Base-by-base conservation (phyloP, 2,888 invertebrate genomes). In the Metalampra italica region DNA sequence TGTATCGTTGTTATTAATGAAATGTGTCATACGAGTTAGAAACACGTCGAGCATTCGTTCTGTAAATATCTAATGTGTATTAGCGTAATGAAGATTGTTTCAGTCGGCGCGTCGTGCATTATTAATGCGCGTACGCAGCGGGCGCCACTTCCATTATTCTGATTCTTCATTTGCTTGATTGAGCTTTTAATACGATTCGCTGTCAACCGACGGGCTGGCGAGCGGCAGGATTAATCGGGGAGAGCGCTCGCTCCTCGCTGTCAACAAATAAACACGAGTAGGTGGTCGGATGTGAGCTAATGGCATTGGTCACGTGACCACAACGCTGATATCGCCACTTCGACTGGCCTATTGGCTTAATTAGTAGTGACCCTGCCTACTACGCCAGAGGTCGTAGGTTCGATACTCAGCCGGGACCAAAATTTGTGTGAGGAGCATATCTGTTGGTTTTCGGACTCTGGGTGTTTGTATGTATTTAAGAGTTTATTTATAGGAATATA, bases 101-200 rank as follows among this genome's bases (percentile, higher is more conserved):
- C 78, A 78, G 71, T 73, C 72, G 79, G 63, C 75, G 69, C 68
- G 72, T 88, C 68, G 72, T 88, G 84, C 78, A 89, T 89, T 85
- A 88, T 88, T 88, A 89, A 89, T 88, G 87, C 89, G 86, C 87
- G 71, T 76, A 87, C 87, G 88, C 87, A 88, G 73, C 73, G 78
- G 82, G 74, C 72, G 59, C 70, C 74, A 68, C 75, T 75, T 86
- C 73, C 86, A 87, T 89, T 87, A 89, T 86, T 81, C 83, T 82
- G 87, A 88, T 87, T 89, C 88, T 82, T 85, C 89, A 89, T 89
- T 89, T 89, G 74, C 79, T 88, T 89, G 89, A 89, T 89, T 88
- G 83, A 88, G 87, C 87, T 88, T 89, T 89, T 88, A 89, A 88
- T 88, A 80, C 78, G 82, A 84, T 84, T 85, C 76, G 78, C 82